Base-by-base conservation (phyloP, 2,888 invertebrate genomes). In the Mythimna albipuncta region DNA sequence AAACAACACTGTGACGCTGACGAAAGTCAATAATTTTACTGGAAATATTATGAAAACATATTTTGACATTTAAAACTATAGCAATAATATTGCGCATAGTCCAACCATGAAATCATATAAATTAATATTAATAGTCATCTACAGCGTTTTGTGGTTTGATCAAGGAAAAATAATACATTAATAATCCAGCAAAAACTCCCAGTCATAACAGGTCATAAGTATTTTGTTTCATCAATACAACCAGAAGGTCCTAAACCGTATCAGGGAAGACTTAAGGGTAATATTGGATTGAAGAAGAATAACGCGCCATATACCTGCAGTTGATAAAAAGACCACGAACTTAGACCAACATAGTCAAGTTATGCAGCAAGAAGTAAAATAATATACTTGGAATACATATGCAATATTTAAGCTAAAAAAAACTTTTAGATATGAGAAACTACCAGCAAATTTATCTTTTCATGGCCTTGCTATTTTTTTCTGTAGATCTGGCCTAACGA, bases 141-240 rank as follows among this genome's bases (percentile, higher is more conserved):
- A 57, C 11, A 7, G 32, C 41, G n/a, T 65, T 54, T 38, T 73
- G 72, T 63, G 77, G 82, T 77, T 55, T 67, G 19, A 4, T 70
- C 32, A 54, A 73, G 71, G 81, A 77, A 69, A 81, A 70, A 82
- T 58, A 71, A 72, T 26, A 83, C 52, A 69, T 47, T 26, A 75
- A 70, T 13, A 64, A 72, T 58, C 11, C 21, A 70, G 54, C 65
- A 74, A 83, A 73, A 71, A 69, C 38, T 50, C 38, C 50, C 57
- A 69, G 35, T 75, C 63, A 58, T 32, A 57, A 32, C 59, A 54
- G 54, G 57, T 57, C 57, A 59, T 57, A 52, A 41, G 35, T 54
- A 66, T 71, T 79, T 75, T 69, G 50, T 67, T 58, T 7, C 2
- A 58, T 66, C 6, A 62, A 69, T 50, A 19, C 32, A 64, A 55